A percentile compares a stretch with the other conserved stretches of the same genome.
Evolutionary conservation across 2,888 invertebrate species (phyloP).

Genomic region (Eupithecia abbreviata): DNA sequence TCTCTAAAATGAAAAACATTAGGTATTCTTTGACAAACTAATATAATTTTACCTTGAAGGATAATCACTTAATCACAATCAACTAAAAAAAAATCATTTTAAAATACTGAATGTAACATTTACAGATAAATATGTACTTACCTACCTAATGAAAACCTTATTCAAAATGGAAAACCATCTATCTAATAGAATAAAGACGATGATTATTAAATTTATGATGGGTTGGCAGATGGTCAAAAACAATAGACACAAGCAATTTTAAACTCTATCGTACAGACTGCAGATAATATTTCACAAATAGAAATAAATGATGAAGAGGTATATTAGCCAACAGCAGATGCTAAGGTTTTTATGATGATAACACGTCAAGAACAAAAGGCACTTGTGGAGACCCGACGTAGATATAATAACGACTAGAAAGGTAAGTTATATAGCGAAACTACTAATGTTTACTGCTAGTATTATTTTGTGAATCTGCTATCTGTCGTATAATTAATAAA

Average conservation of each 20-base stretch:
- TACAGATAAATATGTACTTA: background rate
- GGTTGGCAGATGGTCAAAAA: background rate
- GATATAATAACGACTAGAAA: slow-evolving; percentile 28
- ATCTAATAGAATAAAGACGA: background rate
- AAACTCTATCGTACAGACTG: background rate
- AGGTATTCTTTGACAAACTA: background rate
- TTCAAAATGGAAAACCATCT: background rate
- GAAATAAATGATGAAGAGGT: slow-evolving; percentile 17
- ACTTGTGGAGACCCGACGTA: slow-evolving; percentile 50
- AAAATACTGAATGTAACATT: background rate
- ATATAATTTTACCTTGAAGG: background rate
- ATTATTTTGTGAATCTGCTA: background rate
- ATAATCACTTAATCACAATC: no score
- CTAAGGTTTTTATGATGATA: slow-evolving; percentile 69
- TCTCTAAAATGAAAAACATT: background rate
- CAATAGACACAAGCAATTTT: background rate
- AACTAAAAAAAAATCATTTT: background rate
- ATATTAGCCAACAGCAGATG: slow-evolving; percentile 54
- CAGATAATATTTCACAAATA: background rate
- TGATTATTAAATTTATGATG: background rate
- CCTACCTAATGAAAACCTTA: background rate
- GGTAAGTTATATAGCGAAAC: slow-evolving; percentile 5
- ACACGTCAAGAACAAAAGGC: slow-evolving; percentile 67
- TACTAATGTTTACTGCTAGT: background rate
- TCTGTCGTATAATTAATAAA: background rate